Percentiles rank a stretch among this genome's conserved stretches.
phyloP scores from a whole-genome alignment of 1,140 invertebrate species.

The Holotrichia oblita region DNA sequence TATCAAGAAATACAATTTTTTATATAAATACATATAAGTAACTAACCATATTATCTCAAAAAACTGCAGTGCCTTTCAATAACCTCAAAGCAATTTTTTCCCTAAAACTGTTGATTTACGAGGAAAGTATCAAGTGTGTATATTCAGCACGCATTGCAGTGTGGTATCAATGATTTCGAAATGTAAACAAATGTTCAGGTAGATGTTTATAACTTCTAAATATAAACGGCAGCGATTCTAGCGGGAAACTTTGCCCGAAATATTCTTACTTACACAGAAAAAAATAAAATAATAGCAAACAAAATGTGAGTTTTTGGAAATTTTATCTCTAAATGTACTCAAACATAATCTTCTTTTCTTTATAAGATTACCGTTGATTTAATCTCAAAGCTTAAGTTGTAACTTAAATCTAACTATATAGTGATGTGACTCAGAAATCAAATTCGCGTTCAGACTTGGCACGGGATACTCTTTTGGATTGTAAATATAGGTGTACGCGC shows the following conservation, averaged over 20 bases:
- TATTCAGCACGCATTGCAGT: background rate
- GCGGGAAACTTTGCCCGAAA: background rate
- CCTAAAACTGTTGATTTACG: slow-evolving; percentile 17
- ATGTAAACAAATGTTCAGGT: slow-evolving; percentile 21
- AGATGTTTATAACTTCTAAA: slow-evolving; percentile 18
- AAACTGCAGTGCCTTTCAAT: background rate
- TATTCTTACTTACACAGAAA: background rate
- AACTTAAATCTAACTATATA: slow-evolving; percentile 42
- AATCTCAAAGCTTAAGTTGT: slow-evolving; percentile 1
- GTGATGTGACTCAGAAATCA: slow-evolving; percentile 43
- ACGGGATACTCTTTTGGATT: slow-evolving; percentile 9
- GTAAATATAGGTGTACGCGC: slow-evolving; percentile 17
- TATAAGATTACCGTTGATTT: background rate
- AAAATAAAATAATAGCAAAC: background rate
- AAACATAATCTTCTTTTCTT: background rate
- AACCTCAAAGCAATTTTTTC: background rate
- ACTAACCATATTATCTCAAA: background rate
- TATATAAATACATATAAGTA: background rate
- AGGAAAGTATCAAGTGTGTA: background rate
- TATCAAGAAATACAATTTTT: background rate
- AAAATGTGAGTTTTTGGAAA: background rate
- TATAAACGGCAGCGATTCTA: slow-evolving; percentile 3
- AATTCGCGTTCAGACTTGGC: slow-evolving; percentile 35
- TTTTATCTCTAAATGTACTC: background rate
- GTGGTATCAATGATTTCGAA: slow-evolving; percentile 4